Percentiles rank a stretch among this genome's conserved stretches.
Evolutionary conservation across 2,888 invertebrate genomes (phyloP).

Genomic region (Antheraea yamamai): DNA sequence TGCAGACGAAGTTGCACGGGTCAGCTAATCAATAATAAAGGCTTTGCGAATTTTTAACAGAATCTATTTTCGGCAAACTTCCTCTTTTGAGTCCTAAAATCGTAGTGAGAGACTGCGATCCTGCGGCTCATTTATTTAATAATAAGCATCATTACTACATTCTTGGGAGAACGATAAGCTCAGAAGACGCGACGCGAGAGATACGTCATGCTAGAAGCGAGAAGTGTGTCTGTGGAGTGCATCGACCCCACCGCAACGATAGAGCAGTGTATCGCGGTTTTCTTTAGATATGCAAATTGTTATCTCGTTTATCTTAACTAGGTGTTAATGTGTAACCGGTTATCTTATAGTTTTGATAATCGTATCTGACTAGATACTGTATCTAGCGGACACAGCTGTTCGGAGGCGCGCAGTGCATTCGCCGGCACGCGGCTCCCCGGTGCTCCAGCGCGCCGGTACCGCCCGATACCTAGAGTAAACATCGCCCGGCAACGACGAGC

Average conservation of each 20-base stretch:
- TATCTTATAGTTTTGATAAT: constrained; percentile 76
- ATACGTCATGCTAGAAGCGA: background rate
- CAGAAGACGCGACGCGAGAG: background rate
- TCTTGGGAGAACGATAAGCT: background rate
- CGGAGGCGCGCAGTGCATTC: constrained; percentile 29
- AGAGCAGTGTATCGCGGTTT: constrained; percentile 57
- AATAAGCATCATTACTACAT: background rate
- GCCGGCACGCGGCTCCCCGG: constrained; percentile 28
- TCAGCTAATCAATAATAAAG: too few species aligned
- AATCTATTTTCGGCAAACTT: too few species aligned
- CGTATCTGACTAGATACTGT: constrained; percentile 72
- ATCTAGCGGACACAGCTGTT: constrained; percentile 53
- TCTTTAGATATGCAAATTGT: constrained; percentile 77
- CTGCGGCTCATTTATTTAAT: background rate
- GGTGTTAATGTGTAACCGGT: constrained; percentile 73
- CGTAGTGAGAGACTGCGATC: background rate
- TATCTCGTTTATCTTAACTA: constrained; percentile 81
- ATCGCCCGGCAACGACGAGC: background rate
- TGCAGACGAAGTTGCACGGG: too few species aligned
- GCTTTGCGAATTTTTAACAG: too few species aligned
- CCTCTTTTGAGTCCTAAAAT: background rate
- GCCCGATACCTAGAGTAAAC: constrained; percentile 21
- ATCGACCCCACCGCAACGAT: constrained; percentile 58
- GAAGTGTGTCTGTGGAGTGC: constrained; percentile 41
- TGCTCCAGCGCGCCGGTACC: constrained; percentile 28